Conservation (phyloP, 2,888 invertebrate species). For the Heliconius aoede region DNA sequence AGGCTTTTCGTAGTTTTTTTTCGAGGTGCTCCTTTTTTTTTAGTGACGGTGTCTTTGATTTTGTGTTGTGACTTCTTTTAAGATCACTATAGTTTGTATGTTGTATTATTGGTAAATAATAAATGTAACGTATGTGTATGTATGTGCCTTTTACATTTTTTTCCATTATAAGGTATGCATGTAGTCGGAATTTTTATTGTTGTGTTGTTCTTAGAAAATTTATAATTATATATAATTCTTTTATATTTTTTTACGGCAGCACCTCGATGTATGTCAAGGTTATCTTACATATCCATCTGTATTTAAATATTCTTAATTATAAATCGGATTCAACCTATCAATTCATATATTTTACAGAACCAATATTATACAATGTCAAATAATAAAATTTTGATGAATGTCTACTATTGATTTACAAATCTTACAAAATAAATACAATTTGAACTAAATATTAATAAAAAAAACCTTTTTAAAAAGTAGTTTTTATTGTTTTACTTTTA, state of each 20-base stretch:
- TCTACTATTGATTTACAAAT: not conserved
- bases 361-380: not conserved
- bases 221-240: constrained; percentile 17
- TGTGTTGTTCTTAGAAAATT: constrained; percentile 25
- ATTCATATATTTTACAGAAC: not conserved
- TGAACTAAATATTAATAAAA: not conserved
- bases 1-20: constrained; percentile 69
- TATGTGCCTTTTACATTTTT: constrained; percentile 13
- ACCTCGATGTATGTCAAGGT: constrained; percentile 12
- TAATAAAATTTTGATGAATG: not conserved
- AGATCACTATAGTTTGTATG: constrained; percentile 44
- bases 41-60: constrained; percentile 72
- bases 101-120: constrained; percentile 25
- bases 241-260: not conserved
- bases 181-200: constrained; percentile 25
- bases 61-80: constrained; percentile 61
- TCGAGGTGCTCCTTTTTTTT: constrained; percentile 65
- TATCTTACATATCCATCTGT: not conserved
- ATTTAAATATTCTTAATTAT: not conserved
- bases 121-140: not conserved
- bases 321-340: not conserved
- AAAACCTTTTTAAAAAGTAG: too few relatives aligned
- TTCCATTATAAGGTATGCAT: constrained; percentile 26
- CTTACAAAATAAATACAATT: not conserved
- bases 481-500: too few relatives aligned